Base-by-base conservation (phyloP, 1,140 invertebrate genomes). In the Ips typographus region DNA sequence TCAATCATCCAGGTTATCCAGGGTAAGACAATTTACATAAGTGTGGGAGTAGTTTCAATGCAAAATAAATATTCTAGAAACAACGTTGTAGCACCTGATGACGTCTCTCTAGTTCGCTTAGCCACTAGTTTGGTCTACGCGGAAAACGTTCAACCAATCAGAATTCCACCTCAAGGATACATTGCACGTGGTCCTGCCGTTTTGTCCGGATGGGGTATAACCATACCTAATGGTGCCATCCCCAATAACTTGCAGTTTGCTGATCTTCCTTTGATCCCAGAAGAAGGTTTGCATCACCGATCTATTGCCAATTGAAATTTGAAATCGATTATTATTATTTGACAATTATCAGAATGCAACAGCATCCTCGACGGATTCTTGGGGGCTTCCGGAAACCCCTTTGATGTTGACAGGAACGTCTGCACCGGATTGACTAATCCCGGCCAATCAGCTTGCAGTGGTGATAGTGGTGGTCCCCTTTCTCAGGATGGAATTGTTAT, bases 71-170 rank as follows among this genome's bases (percentile, higher is more conserved):
- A 6, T 61, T 58, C 36, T 39, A 67, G 81, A n/a, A 82, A 81
- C 4, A 47, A 36, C 43, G 4, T 40, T 38, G 84, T 85, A n/a
- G 83, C 80, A 36, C 82, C 82, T 53, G 82, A 86, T 68, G 90
- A 92, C 71, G 86, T 91, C 56, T 89, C 87, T 43, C 56, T 91
- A 0, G 74, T 91, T 36, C 83, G 81, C 65, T 75, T 89, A 22
- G 80, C 79, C 5, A 7, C 4, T 22, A 80, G 77, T n/a, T 81
- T 85, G 1, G 75, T 90, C 40, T 74, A 70, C 1, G 83, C 85
- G 57, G 74, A 84, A 37, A 76, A 75, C 51, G 83, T 91, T 0
- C 77, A 82, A 1, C 74, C 84, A 0, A 80, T 88, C 6, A 64
- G 70, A 0, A 73, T 90, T 72, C 84, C 86, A 55, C 55, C 70